Conservation (phyloP, 2,113 vertebrate genomes). For the Craseonycteris thonglongyai region DNA sequence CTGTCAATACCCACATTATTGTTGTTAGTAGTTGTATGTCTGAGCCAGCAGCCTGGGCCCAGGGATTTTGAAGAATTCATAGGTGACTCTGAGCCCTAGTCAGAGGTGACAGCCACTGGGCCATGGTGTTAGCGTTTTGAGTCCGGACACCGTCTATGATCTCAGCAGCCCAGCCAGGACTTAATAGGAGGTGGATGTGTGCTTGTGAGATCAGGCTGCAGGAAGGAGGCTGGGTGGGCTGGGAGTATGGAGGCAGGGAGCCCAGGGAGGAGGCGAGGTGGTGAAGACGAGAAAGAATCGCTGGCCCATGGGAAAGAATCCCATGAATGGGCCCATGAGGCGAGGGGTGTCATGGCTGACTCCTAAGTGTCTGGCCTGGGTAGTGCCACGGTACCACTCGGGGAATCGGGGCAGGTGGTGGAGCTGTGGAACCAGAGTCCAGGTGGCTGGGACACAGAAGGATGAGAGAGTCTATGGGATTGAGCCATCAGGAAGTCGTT, state of each 20-base stretch:
- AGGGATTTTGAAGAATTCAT: not conserved
- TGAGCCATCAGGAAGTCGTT: not conserved
- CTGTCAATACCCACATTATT: no score
- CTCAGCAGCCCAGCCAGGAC: not conserved
- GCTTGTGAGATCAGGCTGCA: not conserved
- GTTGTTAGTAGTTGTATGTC: not conserved
- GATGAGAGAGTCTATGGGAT: not conserved
- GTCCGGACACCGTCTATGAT: not conserved
- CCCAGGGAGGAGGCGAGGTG: not conserved
- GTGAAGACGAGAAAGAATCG: not conserved
- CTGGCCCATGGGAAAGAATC: no score
- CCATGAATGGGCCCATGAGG: no score
- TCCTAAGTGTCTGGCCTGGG: not conserved
- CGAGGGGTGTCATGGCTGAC: rapidly evolving
- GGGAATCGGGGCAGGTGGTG: not conserved
- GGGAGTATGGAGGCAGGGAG: not conserved
- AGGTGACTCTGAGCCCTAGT: not conserved
- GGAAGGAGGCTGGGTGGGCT: not conserved
- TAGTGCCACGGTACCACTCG: not conserved
- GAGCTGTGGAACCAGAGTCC: not conserved
- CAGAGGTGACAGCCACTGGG: not conserved
- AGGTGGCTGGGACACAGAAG: not conserved
- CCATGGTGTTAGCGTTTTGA: not conserved
- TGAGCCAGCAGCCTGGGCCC: not conserved
- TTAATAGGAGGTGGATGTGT: no score